A percentile compares a stretch with the other conserved stretches of the same genome.
phyloP scores from a whole-genome alignment of 2,888 invertebrate species.

The Arctia plantaginis region DNA sequence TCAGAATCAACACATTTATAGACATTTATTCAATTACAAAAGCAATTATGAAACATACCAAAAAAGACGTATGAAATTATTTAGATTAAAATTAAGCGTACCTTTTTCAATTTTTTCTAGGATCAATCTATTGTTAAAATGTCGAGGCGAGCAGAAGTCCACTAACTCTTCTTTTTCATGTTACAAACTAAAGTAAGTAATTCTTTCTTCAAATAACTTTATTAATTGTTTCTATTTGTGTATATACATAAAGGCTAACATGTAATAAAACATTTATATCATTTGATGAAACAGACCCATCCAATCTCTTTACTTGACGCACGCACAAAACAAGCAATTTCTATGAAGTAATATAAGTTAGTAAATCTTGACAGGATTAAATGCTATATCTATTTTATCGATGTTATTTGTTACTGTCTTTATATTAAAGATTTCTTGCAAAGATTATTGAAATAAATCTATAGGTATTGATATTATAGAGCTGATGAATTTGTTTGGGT shows the following conservation, averaged over 20 bases:
- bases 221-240: too few relatives aligned
- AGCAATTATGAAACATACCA: too few relatives aligned
- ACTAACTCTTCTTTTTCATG: neutral
- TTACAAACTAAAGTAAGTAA: neutral
- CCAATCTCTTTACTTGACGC: neutral
- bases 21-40: too few relatives aligned
- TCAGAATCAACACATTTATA: too few relatives aligned
- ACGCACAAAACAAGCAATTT: neutral
- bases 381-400: neutral
- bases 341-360: neutral
- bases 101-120: too few relatives aligned
- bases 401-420: neutral
- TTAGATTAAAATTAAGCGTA: too few relatives aligned
- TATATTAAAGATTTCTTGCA: too few relatives aligned
- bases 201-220: neutral
- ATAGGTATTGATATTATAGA: too few relatives aligned
- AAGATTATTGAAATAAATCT: neutral
- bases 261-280: neutral
- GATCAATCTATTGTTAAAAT: too few relatives aligned
- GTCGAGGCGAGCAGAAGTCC: too few relatives aligned
- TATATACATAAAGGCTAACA: neutral
- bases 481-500: too few relatives aligned
- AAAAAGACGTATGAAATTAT: too few relatives aligned
- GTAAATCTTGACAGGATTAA: neutral
- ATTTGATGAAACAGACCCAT: neutral